These are phyloP conservation scores for Ondatra zibethicus DNA, from an alignment of 2,113 vertebrate species.

Conservation along the genomic window DNA sequence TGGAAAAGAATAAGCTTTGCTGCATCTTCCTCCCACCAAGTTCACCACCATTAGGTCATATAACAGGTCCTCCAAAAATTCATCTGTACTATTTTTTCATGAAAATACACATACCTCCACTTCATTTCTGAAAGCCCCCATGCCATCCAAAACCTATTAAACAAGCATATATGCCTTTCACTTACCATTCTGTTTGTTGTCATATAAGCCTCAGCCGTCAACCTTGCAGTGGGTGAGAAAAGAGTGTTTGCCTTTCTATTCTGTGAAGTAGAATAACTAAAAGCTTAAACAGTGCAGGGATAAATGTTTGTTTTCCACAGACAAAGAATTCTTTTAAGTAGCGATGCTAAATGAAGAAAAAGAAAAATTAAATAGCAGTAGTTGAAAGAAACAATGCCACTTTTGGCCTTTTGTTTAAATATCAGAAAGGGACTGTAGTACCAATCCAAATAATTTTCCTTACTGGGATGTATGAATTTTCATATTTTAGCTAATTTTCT, in stretches of 20 bases:
- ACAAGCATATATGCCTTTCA: background rate
- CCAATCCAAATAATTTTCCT: background rate
- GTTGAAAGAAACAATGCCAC: background rate
- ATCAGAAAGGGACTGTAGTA: background rate
- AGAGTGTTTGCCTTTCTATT: background rate
- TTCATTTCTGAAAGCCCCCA: background rate
- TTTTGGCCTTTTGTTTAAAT: conserved; percentile 3
- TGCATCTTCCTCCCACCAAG: background rate
- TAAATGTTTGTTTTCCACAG: background rate
- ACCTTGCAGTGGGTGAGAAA: background rate
- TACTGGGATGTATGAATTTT: background rate
- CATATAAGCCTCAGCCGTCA: background rate
- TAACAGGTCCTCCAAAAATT: background rate
- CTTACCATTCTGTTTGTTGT: background rate
- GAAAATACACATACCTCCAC: background rate
- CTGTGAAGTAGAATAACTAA: background rate
- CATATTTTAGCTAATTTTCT: conserved; percentile 14
- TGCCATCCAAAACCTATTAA: background rate
- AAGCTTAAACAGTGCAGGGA: background rate
- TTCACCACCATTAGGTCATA: background rate
- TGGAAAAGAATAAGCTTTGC: background rate
- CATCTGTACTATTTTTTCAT: background rate
- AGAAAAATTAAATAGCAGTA: background rate
- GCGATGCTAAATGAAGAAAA: background rate
- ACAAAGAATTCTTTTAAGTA: background rate